Base-by-base conservation (phyloP, 2,797 vertebrate genomes). In the Danio jaintianensis region DNA sequence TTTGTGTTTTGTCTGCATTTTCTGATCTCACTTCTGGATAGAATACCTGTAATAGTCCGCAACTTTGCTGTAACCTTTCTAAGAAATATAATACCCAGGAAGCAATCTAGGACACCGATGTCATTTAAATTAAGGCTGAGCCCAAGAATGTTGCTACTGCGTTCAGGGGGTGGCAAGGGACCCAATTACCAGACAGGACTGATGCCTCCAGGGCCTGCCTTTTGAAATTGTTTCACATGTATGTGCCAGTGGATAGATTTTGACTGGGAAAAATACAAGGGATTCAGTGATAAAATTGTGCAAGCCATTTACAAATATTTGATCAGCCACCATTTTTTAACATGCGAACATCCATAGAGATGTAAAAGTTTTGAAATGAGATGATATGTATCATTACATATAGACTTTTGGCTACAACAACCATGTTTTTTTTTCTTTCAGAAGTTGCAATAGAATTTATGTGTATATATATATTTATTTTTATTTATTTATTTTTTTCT, bases 61-160 rank as follows among this genome's bases (percentile, higher is more conserved):
- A 20, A 40, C 66, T 38, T 45, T 55, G n/a, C 40, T 15, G 42
- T 45, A 83, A 50, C 52, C 56, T 63, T 70, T 68, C 58, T 36
- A 29, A 55, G 20, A 75, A 75, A 69, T 68, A 68, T 78, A 70
- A 81, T 79, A 76, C 75, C 38, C 86, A 85, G 68, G 43, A 64
- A 72, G 82, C 75, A 87, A 93, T 93, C 87, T 92, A 90, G 92
- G 92, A 89, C 92, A 91, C 86, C 85, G 86, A 91, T 92, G 90
- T 89, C 90, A 92, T 93, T 93, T 92, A 93, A 89, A 93, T 93
- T 90, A 90, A 88, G 76, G 52, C 91, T 91, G 89, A 90, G 88
- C 87, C 89, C 86, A 59, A 55, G 36, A 80, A 80, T 79, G 86
- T 87, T 90, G 91, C 90, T 91, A 92, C 75, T 90, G 87, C 90